These are phyloP conservation scores for Cygnus olor DNA, from an alignment of 2,797 vertebrate genomes.

Conservation along the genomic window DNA sequence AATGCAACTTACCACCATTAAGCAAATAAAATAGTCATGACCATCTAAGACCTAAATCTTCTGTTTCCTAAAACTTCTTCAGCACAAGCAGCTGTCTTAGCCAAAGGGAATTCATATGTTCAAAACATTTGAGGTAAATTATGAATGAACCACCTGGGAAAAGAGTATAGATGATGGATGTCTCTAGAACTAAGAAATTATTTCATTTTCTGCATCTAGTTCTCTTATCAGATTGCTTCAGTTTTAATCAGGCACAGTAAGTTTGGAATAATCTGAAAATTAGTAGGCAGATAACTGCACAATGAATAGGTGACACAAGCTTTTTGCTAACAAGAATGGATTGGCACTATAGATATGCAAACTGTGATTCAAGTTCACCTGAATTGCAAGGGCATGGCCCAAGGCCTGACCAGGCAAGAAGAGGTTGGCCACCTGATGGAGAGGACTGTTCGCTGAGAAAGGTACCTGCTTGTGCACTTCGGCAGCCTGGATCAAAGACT, in stretches of 20 bases:
- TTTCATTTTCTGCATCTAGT: not conserved
- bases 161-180: not conserved
- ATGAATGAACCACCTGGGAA: not conserved
- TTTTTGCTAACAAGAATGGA: not conserved
- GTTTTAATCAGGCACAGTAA: not conserved
- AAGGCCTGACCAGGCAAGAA: rapidly evolving
- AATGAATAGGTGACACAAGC: not conserved
- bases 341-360: not conserved
- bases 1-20: not conserved
- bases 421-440: not conserved
- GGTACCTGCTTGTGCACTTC: not conserved
- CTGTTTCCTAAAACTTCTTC: not conserved
- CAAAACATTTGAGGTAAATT: not conserved
- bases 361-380: not conserved
- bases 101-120: not conserved
- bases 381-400: not conserved
- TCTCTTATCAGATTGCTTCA: not conserved
- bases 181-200: not conserved
- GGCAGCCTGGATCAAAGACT: not conserved
- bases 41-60: not conserved
- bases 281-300: not conserved
- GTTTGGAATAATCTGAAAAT: not conserved
- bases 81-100: not conserved
- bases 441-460: not conserved
- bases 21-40: not conserved